Conservation (phyloP, 1,140 invertebrate species). For the Drosophila mojavensis region DNA sequence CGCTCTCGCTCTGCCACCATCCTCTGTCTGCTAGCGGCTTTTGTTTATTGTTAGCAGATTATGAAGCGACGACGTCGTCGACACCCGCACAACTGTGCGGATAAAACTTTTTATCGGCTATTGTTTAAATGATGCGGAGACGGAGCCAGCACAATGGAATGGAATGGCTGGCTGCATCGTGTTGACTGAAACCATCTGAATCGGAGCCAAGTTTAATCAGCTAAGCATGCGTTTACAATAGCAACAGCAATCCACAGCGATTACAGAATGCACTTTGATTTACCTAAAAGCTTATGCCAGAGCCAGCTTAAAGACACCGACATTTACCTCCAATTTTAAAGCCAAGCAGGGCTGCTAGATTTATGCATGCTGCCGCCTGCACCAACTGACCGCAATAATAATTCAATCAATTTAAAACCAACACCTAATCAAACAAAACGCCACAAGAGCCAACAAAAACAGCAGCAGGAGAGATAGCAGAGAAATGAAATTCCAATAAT, state of each 20-base stretch:
- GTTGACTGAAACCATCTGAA: slow-evolving; percentile 18
- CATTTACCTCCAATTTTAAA: neutral
- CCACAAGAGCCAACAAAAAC: slow-evolving; percentile 35
- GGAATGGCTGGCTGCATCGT: slow-evolving; percentile 16
- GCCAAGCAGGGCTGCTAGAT: slow-evolving; percentile 2
- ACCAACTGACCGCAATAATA: slow-evolving; percentile 60
- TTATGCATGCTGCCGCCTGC: slow-evolving; percentile 3
- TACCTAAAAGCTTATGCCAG: neutral
- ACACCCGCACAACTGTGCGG: slow-evolving; percentile 36
- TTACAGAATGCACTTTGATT: slow-evolving; percentile 16
- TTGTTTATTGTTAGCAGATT: slow-evolving; percentile 75
- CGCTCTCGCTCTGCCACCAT: too few species aligned
- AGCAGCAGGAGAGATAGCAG: slow-evolving; percentile 18
- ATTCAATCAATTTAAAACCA: slow-evolving; percentile 79
- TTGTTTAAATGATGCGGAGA: slow-evolving; percentile 41
- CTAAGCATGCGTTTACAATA: slow-evolving; percentile 19
- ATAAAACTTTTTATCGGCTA: slow-evolving; percentile 71
- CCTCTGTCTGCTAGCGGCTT: slow-evolving; percentile 30
- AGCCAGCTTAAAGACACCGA: neutral
- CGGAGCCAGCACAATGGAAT: slow-evolving; percentile 37
- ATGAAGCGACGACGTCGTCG: slow-evolving; percentile 51
- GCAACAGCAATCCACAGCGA: neutral
- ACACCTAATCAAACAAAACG: slow-evolving; percentile 59
- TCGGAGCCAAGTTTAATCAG: slow-evolving; percentile 46
- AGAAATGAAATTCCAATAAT: slow-evolving; percentile 73